Evolutionary conservation across 2,797 vertebrate genomes (phyloP), one percentile per base, ranked within the genome.

Genomic region (Anolis apletophallus): DNA sequence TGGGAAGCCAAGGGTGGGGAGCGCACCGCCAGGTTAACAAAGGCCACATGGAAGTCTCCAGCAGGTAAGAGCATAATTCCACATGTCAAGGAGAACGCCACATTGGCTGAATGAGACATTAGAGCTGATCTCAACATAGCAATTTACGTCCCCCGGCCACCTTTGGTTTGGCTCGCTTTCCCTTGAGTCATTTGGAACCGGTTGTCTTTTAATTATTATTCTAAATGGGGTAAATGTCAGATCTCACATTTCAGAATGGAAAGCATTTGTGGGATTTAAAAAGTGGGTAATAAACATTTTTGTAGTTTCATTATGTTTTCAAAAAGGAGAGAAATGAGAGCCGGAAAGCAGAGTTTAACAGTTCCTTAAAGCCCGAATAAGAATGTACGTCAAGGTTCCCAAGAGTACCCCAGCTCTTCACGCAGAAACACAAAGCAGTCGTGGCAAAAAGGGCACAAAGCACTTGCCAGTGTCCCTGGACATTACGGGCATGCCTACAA

Each of bases 91-190:
- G 68, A 59, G 12, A 32, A 61, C 69, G n/a, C 73, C 21, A 72
- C 55, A 72, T 73, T 80, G 68, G 73, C 1, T 32, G 67, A 40
- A 71, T 32, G 77, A 72, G 9, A 46, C 54, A 40, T 50, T 61
- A 26, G 71, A 34, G 36, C 40, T 40, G 36, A 26, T 19, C 68
- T 32, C 5, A 14, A 46, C 32, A 11, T n/a, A 26, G 68, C 69
- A 59, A 57, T 73, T 40, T 83, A 46, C 16, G 16, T 29, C 55
- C 29, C 55, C 68, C 68, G 61, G 77, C 34, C 26, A 32, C 29
- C 72, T 80, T 40, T 32, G 40, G 55, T 77, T 80, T 85, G 77
- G 68, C 69, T 85, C 52, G 73, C 52, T 79, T 54, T 57, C 23
- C 67, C 19, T 79, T 32, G 14, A 34, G 21, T 73, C 68, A 57